Conservation (phyloP, 2,888 invertebrate species). For the Papilio protenor region DNA sequence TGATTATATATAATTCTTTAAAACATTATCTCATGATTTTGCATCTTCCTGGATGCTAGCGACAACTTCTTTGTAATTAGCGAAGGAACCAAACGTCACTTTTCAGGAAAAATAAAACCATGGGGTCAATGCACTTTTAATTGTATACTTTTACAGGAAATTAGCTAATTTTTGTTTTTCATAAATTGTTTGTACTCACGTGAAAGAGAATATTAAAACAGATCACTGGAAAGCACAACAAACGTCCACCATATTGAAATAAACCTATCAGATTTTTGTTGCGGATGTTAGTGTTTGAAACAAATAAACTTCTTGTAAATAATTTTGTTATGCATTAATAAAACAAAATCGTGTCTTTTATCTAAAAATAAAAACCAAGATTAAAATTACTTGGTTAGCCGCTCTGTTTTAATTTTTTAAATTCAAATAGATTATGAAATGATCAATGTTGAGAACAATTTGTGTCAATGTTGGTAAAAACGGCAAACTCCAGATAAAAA, state of each 20-base stretch:
- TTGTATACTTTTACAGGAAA: neutral
- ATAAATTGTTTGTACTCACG: constrained; percentile 32
- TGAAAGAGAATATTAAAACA: constrained; percentile 53
- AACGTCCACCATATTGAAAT: constrained; percentile 84
- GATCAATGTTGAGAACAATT: constrained; percentile 16
- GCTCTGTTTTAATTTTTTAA: constrained; percentile 21
- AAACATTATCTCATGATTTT: constrained; percentile 49
- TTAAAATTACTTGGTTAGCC: neutral
- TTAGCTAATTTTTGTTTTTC: neutral
- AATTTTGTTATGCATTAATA: constrained; percentile 1
- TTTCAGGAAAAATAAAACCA: constrained; percentile 27
- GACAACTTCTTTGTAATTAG: constrained; percentile 63
- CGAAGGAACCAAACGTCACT: constrained; percentile 53
- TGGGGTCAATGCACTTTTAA: neutral
- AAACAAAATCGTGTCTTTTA: constrained; percentile 3
- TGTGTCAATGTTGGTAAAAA: constrained; percentile 36
- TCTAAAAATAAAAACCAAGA: constrained; percentile 17
- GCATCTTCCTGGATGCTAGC: constrained; percentile 43
- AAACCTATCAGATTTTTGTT: constrained; percentile 63
- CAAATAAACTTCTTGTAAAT: constrained; percentile 49
- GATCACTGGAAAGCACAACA: constrained; percentile 81
- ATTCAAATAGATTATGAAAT: constrained; percentile 42
- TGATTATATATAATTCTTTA: constrained; percentile 33
- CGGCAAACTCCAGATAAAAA: neutral
- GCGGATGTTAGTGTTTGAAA: constrained; percentile 60